Evolutionary conservation across 2,888 invertebrate species (phyloP).

Genomic region (Petrolisthes manimaculis): DNA sequence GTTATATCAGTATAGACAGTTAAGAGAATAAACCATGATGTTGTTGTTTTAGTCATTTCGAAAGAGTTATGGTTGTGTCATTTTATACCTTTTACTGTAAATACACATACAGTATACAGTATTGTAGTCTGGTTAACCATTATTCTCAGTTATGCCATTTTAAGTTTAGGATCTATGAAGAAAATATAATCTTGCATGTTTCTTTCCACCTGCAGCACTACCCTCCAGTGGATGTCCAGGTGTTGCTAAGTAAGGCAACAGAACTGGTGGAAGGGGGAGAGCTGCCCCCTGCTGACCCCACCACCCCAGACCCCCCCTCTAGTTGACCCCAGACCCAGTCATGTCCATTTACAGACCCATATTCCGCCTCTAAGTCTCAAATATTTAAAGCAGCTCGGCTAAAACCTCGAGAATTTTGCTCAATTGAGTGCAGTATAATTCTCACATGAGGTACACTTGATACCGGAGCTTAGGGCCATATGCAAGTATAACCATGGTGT

Average conservation of each 20-base stretch:
- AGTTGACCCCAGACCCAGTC: not conserved
- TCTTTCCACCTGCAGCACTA: constrained; percentile 75
- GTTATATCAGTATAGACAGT: no score
- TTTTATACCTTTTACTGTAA: not conserved
- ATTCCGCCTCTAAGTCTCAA: no score
- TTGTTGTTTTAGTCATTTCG: no score
- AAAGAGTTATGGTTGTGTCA: no score
- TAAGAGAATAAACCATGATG: no score
- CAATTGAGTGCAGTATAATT: no score
- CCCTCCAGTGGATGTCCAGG: constrained; percentile 62
- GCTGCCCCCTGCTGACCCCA: not conserved
- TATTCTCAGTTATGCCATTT: not conserved
- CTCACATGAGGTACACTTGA: no score
- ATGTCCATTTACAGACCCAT: no score
- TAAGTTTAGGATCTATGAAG: not conserved
- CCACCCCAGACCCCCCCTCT: not conserved
- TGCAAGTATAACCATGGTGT: no score
- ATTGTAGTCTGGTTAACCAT: not conserved
- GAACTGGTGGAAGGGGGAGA: constrained; percentile 41
- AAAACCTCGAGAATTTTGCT: no score
- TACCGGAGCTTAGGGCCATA: no score
- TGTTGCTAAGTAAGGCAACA: constrained; percentile 58
- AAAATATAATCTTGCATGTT: not conserved
- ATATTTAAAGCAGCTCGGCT: no score
- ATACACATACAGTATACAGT: not conserved